phyloP scores from a whole-genome alignment of 2,888 invertebrate species.

The Phlogophora meticulosa region DNA sequence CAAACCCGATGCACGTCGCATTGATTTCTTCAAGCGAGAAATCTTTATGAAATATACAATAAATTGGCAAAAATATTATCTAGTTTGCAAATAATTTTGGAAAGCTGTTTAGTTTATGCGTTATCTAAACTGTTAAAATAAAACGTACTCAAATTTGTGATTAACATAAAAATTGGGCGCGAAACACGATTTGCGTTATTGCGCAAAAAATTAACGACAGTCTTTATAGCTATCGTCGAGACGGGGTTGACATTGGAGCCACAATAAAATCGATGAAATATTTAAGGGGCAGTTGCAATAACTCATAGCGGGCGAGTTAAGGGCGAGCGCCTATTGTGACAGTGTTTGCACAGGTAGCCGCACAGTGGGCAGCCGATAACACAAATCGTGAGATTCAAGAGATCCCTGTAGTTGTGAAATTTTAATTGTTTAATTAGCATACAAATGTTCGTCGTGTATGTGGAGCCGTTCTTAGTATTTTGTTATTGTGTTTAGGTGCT shows the following conservation, averaged over 20 bases:
- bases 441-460: conserved; percentile 59
- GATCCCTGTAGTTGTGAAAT: conserved; percentile 66
- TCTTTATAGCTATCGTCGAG: conserved; percentile 87
- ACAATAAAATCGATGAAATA: conserved; percentile 91
- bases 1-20: background rate
- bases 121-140: conserved; percentile 47
- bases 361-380: conserved; percentile 77
- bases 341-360: conserved; percentile 84
- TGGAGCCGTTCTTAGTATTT: background rate
- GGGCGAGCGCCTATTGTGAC: conserved; percentile 78
- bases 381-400: conserved; percentile 66
- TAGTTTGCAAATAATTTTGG: conserved; percentile 14
- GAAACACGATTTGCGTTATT: conserved; percentile 79
- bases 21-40: background rate
- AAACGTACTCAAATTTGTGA: conserved; percentile 57
- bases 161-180: conserved; percentile 75
- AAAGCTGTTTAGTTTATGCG: conserved; percentile 19
- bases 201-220: conserved; percentile 82
- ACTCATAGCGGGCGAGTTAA: conserved; percentile 82
- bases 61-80: background rate
- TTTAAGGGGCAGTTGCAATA: conserved; percentile 85
- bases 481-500: background rate
- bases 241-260: conserved; percentile 90
- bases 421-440: conserved; percentile 71
- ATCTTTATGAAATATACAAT: background rate